Evolutionary conservation across 1,140 invertebrate genomes (phyloP), one percentile per base, ranked within the genome.

Genomic region (Megathymus violae): DNA sequence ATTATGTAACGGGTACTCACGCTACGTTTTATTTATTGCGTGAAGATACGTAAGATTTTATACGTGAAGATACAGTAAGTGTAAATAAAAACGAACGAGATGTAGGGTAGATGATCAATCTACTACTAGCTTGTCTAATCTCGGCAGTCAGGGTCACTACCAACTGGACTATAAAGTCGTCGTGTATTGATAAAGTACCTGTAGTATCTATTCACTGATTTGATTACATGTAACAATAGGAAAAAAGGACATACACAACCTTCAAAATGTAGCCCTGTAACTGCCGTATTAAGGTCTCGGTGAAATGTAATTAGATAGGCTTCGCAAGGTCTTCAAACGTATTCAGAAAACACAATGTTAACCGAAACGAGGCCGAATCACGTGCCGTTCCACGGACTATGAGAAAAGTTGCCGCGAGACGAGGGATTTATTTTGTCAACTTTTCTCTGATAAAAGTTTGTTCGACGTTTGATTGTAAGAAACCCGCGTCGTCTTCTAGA

Each of bases 371-470:
- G 60, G 50, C 50, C 54, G 16, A 74, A 85, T 78, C 76, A 78
- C 74, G 74, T 82, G 65, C 52, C 64, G 54, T 67, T 71, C 50
- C 65, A 68, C 71, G 64, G 47, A 71, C 76, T 80, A 83, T 79
- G 74, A 74, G 80, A 78, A 86, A 89, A 89, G 82, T 89, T 89
- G 40, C 48, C 40, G 59, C 59, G 56, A 56, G 61, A 64, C 68
- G 62, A 71, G 69, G 82, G 74, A 86, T 87, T 88, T 89, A 88
- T 89, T 54, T 87, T 88, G 87, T 88, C 82, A 82, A 87, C 82
- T 87, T 87, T 70, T 64, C 69, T 76, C 75, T 80, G 85, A 88
- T 89, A 86, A 89, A 88, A 89, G 67, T 89, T 89, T 76, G 78
- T 85, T 83, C 82, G 84, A 80, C 82, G 72, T 83, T 83, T 82